Conservation (phyloP, 2,888 invertebrate species). For the Heteropelma amictum region DNA sequence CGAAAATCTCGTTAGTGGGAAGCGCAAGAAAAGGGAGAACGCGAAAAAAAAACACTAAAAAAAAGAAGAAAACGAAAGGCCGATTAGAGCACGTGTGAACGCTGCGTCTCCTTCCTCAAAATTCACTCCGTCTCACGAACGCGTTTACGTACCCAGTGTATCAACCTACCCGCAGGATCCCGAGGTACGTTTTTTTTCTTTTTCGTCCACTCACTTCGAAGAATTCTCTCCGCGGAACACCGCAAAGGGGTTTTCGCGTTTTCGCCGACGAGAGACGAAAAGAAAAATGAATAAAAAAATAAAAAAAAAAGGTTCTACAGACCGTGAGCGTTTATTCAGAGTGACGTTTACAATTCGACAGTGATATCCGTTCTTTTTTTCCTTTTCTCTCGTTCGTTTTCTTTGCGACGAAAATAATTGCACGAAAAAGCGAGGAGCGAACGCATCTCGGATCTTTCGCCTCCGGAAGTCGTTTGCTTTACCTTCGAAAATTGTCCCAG, state of each 20-base stretch:
- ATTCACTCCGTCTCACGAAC: constrained; percentile 46
- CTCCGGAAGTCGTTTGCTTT: constrained; percentile 72
- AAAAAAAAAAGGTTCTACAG: constrained; percentile 53
- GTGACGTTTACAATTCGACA: constrained; percentile 62
- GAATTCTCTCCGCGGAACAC: constrained; percentile 8
- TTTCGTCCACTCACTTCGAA: constrained; percentile 36
- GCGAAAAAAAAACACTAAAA: constrained; percentile 25
- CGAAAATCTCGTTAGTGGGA: constrained; percentile 42
- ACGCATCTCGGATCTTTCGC: background rate
- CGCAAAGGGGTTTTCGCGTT: background rate
- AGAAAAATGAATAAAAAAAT: constrained; percentile 54
- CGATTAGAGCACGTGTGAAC: constrained; percentile 35
- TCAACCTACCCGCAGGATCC: constrained; percentile 68
- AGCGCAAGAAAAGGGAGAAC: constrained; percentile 14
- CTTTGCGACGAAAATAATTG: background rate
- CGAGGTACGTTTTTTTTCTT: constrained; percentile 50
- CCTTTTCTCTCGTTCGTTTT: background rate
- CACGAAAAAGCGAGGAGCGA: background rate
- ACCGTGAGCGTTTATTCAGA: constrained; percentile 66
- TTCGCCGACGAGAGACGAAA: background rate
- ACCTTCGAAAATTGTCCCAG: constrained; percentile 96
- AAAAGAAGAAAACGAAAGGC: constrained; percentile 26
- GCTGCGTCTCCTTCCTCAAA: background rate
- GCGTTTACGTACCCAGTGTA: constrained; percentile 65
- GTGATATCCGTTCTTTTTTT: background rate